Conservation (phyloP, 1,140 invertebrate species). For the Tachypleus tridentatus region DNA sequence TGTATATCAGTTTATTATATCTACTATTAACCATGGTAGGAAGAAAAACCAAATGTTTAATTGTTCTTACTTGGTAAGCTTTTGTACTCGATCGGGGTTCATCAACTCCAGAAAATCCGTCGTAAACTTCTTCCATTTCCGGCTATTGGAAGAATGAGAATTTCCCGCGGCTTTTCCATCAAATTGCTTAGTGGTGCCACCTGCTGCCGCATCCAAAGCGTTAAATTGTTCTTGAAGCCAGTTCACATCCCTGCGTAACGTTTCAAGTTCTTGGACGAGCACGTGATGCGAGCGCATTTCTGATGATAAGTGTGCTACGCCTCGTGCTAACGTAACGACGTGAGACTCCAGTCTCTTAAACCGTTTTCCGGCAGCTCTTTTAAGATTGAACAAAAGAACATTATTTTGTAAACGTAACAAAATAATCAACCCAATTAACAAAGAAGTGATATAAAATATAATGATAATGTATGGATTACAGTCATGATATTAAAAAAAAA, state of each 20-base stretch:
- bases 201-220: background rate
- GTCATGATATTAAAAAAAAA: no score
- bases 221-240: conserved; percentile 48
- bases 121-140: conserved; percentile 31
- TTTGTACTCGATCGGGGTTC: conserved; percentile 51
- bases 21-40: no score
- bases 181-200: conserved; percentile 1
- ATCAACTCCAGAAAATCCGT: conserved; percentile 40
- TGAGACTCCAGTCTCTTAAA: conserved; percentile 83
- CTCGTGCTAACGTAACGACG: conserved; percentile 77
- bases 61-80: conserved; percentile 36
- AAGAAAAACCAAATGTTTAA: no score
- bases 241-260: conserved; percentile 66
- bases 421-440: no score
- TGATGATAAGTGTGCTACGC: conserved; percentile 81
- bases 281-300: conserved; percentile 84
- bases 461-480: no score
- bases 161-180: no score
- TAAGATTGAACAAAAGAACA: no score
- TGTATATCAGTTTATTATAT: no score
- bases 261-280: conserved; percentile 81
- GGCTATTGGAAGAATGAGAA: no score
- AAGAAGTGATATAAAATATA: no score
- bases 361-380: conserved; percentile 53
- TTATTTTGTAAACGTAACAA: no score